Conservation (phyloP, 2,797 vertebrate genomes). For the Girardinus metallicus region DNA sequence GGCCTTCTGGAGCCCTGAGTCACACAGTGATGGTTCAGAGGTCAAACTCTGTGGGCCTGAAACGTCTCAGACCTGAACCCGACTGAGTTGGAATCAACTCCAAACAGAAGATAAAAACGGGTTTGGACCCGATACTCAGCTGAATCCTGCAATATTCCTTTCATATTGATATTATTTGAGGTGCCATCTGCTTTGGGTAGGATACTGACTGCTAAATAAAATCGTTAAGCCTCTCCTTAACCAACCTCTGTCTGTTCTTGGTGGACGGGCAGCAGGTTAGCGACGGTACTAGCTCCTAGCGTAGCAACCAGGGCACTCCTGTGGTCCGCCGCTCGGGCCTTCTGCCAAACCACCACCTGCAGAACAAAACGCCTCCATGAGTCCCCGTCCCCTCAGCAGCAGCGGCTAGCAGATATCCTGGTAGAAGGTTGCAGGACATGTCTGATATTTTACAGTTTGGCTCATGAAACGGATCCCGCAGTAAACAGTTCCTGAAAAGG, state of each 20-base stretch:
- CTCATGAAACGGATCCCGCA: slow-evolving; percentile 81
- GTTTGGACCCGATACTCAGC: not conserved
- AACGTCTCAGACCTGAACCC: not conserved
- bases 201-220: not conserved
- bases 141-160: not conserved
- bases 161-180: not conserved
- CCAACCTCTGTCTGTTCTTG: slow-evolving; percentile 92
- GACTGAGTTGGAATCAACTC: not conserved
- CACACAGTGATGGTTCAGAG: not conserved
- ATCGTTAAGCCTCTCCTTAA: slow-evolving; percentile 11
- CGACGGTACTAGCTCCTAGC: slow-evolving; percentile 85
- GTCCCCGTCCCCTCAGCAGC: slow-evolving; percentile 44
- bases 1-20: not conserved
- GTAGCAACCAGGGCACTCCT: slow-evolving; percentile 90
- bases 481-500: slow-evolving; percentile 82
- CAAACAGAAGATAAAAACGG: not conserved
- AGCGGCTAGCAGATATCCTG: not conserved
- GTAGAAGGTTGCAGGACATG: slow-evolving; percentile 59
- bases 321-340: slow-evolving; percentile 88
- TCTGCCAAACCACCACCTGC: slow-evolving; percentile 95
- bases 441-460: slow-evolving; percentile 80
- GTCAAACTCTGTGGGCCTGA: not conserved
- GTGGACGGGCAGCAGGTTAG: slow-evolving; percentile 88
- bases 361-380: slow-evolving; percentile 78
- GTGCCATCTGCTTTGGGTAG: not conserved